Base-by-base conservation (phyloP, 2,797 vertebrate species). In the Strix occidentalis region DNA sequence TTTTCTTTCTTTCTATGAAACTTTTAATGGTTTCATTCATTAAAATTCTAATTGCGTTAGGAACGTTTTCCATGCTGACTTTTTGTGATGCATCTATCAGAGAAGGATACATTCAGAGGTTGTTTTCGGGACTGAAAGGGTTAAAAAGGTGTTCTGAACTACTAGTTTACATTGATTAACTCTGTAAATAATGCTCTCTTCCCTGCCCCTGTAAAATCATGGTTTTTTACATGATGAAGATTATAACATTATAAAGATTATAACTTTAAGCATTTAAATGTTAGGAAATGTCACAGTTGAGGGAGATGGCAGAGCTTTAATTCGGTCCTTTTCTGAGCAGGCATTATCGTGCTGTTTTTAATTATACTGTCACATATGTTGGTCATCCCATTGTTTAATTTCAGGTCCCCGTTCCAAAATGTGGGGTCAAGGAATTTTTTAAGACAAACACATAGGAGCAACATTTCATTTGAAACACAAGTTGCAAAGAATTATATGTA, bases 331-430 rank as follows among this genome's bases (percentile, higher is more conserved):
- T 82, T 43, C 53, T 65, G 39, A 56, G 33, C 31, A 88, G 45
- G 20, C 37, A 25, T 88, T 54, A 33, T 15, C 37, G 10, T 78
- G 10, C 63, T 87, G 58, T 4, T 89, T 88, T 79, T 41, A 86
- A 79, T 94, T 84, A 79, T 12, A 6, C 21, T 89, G 68, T 74
- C 66, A 29, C 13, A 21, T 61, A 41, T 69, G 21, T 61, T 72
- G 83, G 61, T 93, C 90, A 90, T 78, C 65, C 63, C 21, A n/a
- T 51, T 90, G 90, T 85, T 93, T 78, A 84, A 90, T 68, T 90
- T 88, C 45, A 64, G 13, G 26, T 69, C 12, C 5, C 33, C 5
- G 1, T 75, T 95, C 72, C 76, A 81, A 90, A 91, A 57, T 61
- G 61, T 69, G 65, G 90, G 61, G 69, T 91, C 25, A 54, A 68